Conservation (phyloP, 2,888 invertebrate species). For the Drosophila siamana region DNA sequence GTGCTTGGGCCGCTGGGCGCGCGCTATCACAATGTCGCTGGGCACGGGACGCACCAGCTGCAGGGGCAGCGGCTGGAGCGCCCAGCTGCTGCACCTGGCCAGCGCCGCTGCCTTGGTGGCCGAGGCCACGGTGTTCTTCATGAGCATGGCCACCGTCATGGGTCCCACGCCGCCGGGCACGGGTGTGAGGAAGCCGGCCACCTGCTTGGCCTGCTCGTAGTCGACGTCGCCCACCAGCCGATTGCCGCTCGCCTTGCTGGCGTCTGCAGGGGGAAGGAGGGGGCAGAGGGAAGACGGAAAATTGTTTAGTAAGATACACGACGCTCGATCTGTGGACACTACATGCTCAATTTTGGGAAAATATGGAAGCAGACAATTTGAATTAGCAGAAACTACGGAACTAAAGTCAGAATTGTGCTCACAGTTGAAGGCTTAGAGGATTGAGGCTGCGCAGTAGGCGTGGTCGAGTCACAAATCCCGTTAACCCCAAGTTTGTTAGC, state of each 20-base stretch:
- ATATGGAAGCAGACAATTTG: too few species aligned
- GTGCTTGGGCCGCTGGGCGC: slow-evolving; percentile 94
- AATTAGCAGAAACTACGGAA: too few species aligned
- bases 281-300: too few species aligned
- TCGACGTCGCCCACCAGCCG: slow-evolving; percentile 98
- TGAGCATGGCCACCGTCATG: slow-evolving; percentile 99
- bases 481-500: too few species aligned
- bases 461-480: too few species aligned
- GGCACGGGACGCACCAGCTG: slow-evolving; percentile 91
- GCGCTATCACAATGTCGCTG: slow-evolving; percentile 96
- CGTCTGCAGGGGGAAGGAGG: too few species aligned
- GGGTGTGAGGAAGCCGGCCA: slow-evolving; percentile 96
- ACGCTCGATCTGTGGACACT: too few species aligned
- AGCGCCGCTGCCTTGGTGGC: slow-evolving; percentile 89
- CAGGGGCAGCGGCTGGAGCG: slow-evolving; percentile 89
- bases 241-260: slow-evolving; percentile 91
- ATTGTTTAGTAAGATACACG: too few species aligned
- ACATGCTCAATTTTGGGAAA: too few species aligned
- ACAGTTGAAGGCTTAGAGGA: too few species aligned
- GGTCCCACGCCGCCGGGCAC: slow-evolving; percentile 99
- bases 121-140: slow-evolving; percentile 96
- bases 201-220: slow-evolving; percentile 91
- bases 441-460: too few species aligned
- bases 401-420: too few species aligned
- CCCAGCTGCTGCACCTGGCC: slow-evolving; percentile 88